A percentile compares a stretch with the other conserved stretches of the same genome.
Evolutionary conservation across 2,113 vertebrate species (phyloP).

Genomic region (Oreotrochilus melanogaster): DNA sequence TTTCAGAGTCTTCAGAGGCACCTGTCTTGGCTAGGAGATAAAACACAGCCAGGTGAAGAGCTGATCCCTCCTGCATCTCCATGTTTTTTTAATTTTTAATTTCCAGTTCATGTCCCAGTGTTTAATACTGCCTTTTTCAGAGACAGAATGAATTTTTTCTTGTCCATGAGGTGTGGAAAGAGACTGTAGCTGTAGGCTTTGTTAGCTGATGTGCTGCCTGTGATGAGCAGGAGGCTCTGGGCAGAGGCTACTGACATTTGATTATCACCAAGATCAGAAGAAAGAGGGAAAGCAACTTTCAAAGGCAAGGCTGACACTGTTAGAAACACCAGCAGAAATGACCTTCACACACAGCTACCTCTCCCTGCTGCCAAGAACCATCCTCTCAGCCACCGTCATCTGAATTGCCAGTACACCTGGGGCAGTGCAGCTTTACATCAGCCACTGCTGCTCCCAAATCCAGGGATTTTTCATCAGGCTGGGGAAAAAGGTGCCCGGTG

Average conservation of each 20-base stretch:
- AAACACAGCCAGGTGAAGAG: not conserved
- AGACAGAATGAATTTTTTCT: not conserved
- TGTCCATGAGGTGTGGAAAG: not conserved
- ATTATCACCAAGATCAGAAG: conserved; percentile 53
- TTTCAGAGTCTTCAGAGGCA: not conserved
- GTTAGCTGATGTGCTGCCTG: not conserved
- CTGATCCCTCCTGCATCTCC: not conserved
- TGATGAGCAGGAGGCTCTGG: not conserved
- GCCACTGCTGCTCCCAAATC: not conserved
- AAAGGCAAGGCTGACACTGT: conserved; percentile 50
- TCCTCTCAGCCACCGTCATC: conserved; percentile 45
- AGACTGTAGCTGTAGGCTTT: not conserved
- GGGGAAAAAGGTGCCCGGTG: not conserved
- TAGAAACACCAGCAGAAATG: conserved; percentile 36
- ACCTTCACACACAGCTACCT: conserved; percentile 62
- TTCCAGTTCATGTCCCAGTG: not conserved
- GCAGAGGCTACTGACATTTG: conserved; percentile 43
- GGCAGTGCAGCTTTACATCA: conserved; percentile 27
- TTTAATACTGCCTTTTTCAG: not conserved
- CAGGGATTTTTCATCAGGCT: not conserved
- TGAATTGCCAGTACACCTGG: conserved; percentile 30
- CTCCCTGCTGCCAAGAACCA: conserved; percentile 49
- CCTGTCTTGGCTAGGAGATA: not conserved
- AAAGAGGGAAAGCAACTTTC: conserved; percentile 47
- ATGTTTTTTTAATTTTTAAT: not conserved